Evolutionary conservation across 2,797 vertebrate genomes (phyloP).

Genomic region (Chloroceryle amazona): DNA sequence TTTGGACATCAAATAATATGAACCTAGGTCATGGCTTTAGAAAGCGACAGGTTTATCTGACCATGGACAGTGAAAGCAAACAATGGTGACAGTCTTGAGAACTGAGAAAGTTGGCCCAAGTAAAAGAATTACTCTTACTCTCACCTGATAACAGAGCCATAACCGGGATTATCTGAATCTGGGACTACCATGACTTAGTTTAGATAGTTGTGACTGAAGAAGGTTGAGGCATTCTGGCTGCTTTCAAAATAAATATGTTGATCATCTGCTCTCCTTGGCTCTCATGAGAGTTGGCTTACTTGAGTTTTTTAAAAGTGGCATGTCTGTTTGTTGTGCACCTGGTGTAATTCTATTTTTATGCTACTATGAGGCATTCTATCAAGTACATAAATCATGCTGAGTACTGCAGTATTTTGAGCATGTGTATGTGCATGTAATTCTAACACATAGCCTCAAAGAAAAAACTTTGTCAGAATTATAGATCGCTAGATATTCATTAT

Average conservation of each 20-base stretch:
- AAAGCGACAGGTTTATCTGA: neutral
- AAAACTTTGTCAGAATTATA: constrained; percentile 39
- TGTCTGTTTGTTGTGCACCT: constrained; percentile 46
- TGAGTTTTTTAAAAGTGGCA: constrained; percentile 9
- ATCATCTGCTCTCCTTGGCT: constrained; percentile 64
- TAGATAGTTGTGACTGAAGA: constrained; percentile 45
- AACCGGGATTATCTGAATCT: neutral
- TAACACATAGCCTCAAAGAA: constrained; percentile 42
- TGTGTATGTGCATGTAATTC: constrained; percentile 9
- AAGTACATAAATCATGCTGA: constrained; percentile 43
- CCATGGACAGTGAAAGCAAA: neutral
- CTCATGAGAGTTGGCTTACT: constrained; percentile 20
- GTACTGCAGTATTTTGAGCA: constrained; percentile 20
- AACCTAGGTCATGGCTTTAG: neutral
- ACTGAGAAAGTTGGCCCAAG: neutral
- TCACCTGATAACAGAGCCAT: neutral
- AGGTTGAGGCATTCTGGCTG: constrained; percentile 48
- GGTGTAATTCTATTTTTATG: constrained; percentile 39
- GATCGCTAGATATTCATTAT: constrained; percentile 15
- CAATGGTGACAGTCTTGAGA: neutral
- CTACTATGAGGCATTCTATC: constrained; percentile 49
- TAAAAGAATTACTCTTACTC: neutral
- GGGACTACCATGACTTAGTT: neutral
- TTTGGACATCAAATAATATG: accelerated
- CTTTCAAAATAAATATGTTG: constrained; percentile 61